Evolutionary conservation across 2,113 vertebrate species (phyloP), one percentile per base, ranked within the genome.

Genomic region (Collichthys lucidus): DNA sequence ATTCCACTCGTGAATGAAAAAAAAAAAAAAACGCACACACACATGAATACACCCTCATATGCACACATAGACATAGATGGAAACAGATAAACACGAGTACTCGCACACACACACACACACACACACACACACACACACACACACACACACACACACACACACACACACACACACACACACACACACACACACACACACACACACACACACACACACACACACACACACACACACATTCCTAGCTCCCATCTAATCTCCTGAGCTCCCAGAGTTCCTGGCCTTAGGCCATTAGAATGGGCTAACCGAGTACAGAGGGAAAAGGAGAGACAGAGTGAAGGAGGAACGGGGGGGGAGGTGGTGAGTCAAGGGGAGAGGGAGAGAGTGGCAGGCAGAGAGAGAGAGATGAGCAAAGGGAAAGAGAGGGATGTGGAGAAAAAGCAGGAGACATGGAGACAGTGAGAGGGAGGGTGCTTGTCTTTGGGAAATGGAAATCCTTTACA

Each of bases 401-500:
- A 77, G 71, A 83, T 75, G 74, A 77, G 68, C 56, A 77, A 49
- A 15, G 55, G 42, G 66, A 57, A 31, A 66, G 69, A 14, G 65
- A 77, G 74, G 11, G 57, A 59, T 42, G 40, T 0, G 19, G 35
- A 65, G 44, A 60, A 61, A 24, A 65, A 47, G 73, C 69, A 52
- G 78, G 75, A 90, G 84, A 84, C 83, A 89, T 17, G 16, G 46
- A 84, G 86, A 83, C 71, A 89, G 80, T 9, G 59, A 81, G 52
- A 81, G 84, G 81, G 86, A 93, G 94, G 84, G 83, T 42, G 93
- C 94, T 94, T 95, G 96, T 94, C 92, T 90, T 94, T 94, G 89
- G 96, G 96, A 97, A 97, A 96, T 95, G 94, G 94, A 96, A 95
- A 95, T 94, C 95, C 94, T 96, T 96, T 94, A 95, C 96, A 96